Conservation (phyloP, 2,888 invertebrate genomes). For the Platynereis dumerilii region DNA sequence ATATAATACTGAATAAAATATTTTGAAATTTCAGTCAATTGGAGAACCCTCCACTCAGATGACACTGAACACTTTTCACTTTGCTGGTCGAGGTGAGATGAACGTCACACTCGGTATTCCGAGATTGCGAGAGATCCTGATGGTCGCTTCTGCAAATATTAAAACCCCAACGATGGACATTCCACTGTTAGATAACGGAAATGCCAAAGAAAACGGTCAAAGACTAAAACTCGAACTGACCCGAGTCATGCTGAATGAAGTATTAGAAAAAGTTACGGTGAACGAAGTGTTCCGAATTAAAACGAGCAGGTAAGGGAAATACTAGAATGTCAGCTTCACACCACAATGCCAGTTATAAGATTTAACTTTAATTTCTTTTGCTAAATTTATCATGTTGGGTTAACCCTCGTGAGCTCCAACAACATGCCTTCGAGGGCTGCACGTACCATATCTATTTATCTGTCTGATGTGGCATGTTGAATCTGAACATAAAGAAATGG, state of each 20-base stretch:
- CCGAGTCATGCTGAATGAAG: background rate
- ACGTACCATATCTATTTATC: too few species aligned
- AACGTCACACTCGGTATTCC: conserved; percentile 99
- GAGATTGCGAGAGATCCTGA: conserved; percentile 91
- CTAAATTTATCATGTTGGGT: too few species aligned
- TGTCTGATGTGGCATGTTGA: too few species aligned
- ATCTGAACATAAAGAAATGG: too few species aligned
- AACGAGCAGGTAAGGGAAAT: background rate
- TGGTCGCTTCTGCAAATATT: conserved; percentile 89
- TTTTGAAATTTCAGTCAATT: conserved; percentile 79
- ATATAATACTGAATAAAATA: too few species aligned
- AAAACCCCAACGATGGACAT: conserved; percentile 97
- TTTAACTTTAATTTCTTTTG: too few species aligned
- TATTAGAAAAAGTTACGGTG: conserved; percentile 8
- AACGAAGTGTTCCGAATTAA: conserved; percentile 10
- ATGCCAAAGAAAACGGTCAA: conserved; percentile 68
- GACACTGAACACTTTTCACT: conserved; percentile 99
- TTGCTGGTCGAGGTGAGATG: conserved; percentile 99
- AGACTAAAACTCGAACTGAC: conserved; percentile 67
- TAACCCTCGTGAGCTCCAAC: too few species aligned
- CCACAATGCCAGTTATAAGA: background rate
- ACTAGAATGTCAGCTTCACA: too few species aligned
- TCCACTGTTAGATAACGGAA: conserved; percentile 72
- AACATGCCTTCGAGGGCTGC: too few species aligned
- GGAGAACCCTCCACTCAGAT: conserved; percentile 99